phyloP scores from a whole-genome alignment of 2,888 invertebrate genomes.

The Salticus scenicus region DNA sequence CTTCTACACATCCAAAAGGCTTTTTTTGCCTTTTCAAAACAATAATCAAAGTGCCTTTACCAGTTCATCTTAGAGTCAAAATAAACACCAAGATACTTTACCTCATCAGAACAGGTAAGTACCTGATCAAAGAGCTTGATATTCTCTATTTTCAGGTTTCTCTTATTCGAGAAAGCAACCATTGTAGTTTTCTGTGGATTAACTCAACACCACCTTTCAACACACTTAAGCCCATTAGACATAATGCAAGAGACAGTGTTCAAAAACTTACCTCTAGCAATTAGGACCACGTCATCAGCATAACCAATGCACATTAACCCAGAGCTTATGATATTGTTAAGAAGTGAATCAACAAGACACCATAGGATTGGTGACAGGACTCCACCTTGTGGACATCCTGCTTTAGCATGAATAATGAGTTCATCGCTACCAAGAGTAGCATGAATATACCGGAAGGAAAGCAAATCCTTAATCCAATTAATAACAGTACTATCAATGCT shows the following conservation, averaged over 20 bases:
- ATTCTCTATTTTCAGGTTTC: not conserved
- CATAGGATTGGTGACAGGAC: not conserved
- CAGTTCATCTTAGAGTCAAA: not conserved
- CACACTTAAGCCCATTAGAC: not conserved
- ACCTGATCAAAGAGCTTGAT: not conserved
- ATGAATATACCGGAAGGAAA: too few species aligned
- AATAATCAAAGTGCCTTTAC: not conserved
- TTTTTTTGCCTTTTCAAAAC: not conserved
- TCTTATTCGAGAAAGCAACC: conserved; percentile 1
- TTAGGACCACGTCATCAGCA: too few species aligned
- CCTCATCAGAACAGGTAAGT: not conserved
- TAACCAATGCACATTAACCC: too few species aligned
- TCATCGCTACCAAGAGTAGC: too few species aligned
- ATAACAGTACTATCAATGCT: not conserved
- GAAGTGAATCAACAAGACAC: not conserved
- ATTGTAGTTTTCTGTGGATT: not conserved
- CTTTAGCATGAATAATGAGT: too few species aligned
- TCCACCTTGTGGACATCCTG: not conserved
- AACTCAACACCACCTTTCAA: not conserved
- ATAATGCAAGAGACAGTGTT: not conserved
- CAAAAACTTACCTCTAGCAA: not conserved
- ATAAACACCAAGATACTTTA: not conserved
- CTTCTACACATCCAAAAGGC: not conserved
- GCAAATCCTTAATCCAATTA: not conserved
- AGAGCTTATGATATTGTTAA: too few species aligned